Percentiles rank a stretch among this genome's conserved stretches.
phyloP scores from a whole-genome alignment of 2,888 invertebrate species.

The Drosophila koepferae region DNA sequence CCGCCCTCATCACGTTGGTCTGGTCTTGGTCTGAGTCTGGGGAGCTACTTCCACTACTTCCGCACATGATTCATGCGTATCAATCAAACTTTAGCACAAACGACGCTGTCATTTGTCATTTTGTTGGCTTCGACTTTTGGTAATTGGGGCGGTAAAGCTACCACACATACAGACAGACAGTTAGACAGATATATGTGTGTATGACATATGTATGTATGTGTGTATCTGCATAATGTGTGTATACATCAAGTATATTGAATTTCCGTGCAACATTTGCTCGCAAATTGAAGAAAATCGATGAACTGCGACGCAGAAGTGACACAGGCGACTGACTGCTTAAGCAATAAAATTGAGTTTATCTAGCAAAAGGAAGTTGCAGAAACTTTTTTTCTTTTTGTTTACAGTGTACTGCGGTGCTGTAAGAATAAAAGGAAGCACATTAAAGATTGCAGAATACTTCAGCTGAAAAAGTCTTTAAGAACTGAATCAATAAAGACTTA shows the following conservation, averaged over 20 bases:
- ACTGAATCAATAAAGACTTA: too few relatives aligned
- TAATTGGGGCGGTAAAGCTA: conserved; percentile 61
- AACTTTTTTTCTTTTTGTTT: neutral
- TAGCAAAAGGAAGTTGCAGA: neutral
- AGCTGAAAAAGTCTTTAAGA: neutral
- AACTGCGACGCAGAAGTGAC: conserved; percentile 49
- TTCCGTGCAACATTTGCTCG: conserved; percentile 12
- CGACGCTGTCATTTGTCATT: conserved; percentile 61
- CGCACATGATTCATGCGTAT: conserved; percentile 73
- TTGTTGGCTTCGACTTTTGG: conserved; percentile 66
- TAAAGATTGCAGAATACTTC: neutral
- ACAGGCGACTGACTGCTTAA: conserved; percentile 10
- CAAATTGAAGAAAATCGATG: conserved; percentile 63
- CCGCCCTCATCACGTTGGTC: conserved; percentile 1
- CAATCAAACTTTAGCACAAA: conserved; percentile 67
- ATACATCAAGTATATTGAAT: conserved; percentile 28
- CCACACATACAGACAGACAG: conserved; percentile 17
- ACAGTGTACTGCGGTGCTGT: neutral
- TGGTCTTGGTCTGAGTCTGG: neutral
- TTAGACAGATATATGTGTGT: neutral
- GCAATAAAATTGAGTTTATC: neutral
- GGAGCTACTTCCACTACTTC: conserved; percentile 38
- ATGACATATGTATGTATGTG: neutral
- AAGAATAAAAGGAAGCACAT: neutral
- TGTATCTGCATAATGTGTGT: conserved; percentile 2